Evolutionary conservation across 2,113 vertebrate genomes (phyloP), one percentile per base, ranked within the genome.

Genomic region (Galbula dea): DNA sequence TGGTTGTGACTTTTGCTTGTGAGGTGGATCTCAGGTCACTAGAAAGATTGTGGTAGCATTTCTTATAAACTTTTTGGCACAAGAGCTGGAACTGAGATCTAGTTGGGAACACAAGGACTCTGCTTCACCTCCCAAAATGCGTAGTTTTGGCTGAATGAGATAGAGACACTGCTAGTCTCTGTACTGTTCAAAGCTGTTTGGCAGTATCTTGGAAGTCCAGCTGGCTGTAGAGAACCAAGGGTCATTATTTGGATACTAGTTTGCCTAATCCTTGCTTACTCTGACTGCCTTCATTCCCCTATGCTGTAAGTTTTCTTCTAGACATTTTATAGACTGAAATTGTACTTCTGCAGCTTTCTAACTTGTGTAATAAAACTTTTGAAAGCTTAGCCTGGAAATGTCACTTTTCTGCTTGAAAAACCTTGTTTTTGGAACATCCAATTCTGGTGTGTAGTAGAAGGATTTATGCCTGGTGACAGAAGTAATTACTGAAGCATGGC

Each of bases 381-480:
- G 48, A 77, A 52, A 30, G 7, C 23, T 95, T 91, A 92, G 16
- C 48, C 57, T 90, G 55, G 45, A 93, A 96, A 96, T 92, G 74
- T 83, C 93, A 93, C 92, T 95, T 90, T 95, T 95, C 93, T 93
- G 91, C 94, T 88, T 92, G 81, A 95, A 54, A 93, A 90, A 34
- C 29, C 24, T 86, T 69, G n/a, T 9, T 90, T 95, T 93, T 81
- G 67, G 71, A 90, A 72, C 83, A 89, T 81, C 34, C 20, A 68
- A 2, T 52, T 87, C 37, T 48, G 5, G 32, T 68, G 30, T 81
- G 13, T 66, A 81, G 59, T 55, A 79, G 66, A 79, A 94, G 83
- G 93, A 95, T 96, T 96, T 97, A 88, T 94, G n/a, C 41, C 88
- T 92, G 63, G 55, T 89, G 91, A 92, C 78, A 94, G 52, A 96